Evolutionary conservation across 2,888 invertebrate species (phyloP), one percentile per base, ranked within the genome.

Genomic region (Lathronympha strigana): DNA sequence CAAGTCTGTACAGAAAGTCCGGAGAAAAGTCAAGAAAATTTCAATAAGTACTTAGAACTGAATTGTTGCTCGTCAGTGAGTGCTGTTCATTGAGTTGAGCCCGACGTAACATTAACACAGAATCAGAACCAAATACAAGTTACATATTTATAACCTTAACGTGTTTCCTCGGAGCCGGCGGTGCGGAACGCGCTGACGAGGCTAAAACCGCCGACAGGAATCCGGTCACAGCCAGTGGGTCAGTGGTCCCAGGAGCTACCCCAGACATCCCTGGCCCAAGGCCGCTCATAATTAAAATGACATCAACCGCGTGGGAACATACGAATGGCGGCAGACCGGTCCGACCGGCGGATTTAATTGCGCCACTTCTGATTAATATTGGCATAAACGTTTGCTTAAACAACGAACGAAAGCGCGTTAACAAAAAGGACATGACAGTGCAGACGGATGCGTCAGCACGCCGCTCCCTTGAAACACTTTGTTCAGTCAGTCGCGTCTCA

Each of bases 271-370:
- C 78, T 74, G 73, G 76, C 76, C 78, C 81, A 83, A 83, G 79
- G 78, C 79, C 82, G 82, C 82, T 86, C 84, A 87, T 87, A 87
- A 89, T 88, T 86, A 87, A 88, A 87, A 87, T 86, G 88, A 90
- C 88, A 89, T 90, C 87, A 90, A 88, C 85, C 82, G 85, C 90
- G 90, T 90, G 90, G 88, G 90, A 91, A 90, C 86, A 78, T 74
- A 79, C 82, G 84, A 88, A 87, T 86, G 83, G 81, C 86, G 82
- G 78, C 80, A 73, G 84, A 88, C 87, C 87, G 84, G 86, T 87
- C 81, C 67, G 79, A 83, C 84, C 81, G 83, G 83, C 84, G 77
- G 78, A 86, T 88, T 89, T 88, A 87, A 88, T 88, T 86, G 83
- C 80, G 73, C 73, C 73, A 74, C 74, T 75, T 74, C 75, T 82